Conservation (phyloP, 1,140 invertebrate species). For the Drosophila chauvacae region DNA sequence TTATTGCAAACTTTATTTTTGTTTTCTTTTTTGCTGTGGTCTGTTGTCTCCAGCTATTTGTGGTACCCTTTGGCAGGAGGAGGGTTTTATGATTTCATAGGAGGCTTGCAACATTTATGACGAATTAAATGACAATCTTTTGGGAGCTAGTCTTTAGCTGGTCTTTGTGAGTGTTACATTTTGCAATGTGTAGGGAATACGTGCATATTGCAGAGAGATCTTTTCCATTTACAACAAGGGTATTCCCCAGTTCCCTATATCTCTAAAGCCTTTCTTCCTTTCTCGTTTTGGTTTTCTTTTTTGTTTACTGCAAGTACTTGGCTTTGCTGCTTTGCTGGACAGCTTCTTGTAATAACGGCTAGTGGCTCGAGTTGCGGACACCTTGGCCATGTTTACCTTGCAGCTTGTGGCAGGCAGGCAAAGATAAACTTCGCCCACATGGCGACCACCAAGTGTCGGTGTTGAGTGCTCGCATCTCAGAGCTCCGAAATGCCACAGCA, state of each 20-base stretch:
- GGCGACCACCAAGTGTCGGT: conserved; percentile 23
- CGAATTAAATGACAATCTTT: background rate
- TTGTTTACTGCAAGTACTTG: background rate
- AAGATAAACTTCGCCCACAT: conserved; percentile 47
- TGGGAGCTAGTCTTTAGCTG: background rate
- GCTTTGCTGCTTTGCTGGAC: conserved; percentile 12
- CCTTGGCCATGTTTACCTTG: conserved; percentile 49
- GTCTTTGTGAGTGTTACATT: background rate
- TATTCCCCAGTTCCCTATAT: background rate
- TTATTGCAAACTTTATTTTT: conserved; percentile 52
- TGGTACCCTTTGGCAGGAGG: conserved; percentile 28
- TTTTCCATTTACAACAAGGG: background rate
- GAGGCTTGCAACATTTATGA: conserved; percentile 2
- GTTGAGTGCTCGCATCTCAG: conserved; percentile 35
- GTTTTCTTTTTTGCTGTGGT: background rate
- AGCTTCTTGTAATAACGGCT: conserved; percentile 47
- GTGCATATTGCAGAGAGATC: too few relatives aligned
- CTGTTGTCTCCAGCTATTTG: conserved; percentile 9
- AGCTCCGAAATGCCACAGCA: conserved; percentile 43
- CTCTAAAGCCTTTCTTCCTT: background rate
- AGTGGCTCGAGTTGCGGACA: conserved; percentile 33
- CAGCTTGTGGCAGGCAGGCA: conserved; percentile 9
- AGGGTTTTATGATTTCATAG: conserved; percentile 1
- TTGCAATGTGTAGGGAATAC: background rate
- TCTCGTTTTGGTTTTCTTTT: background rate